Evolutionary conservation across 1,140 invertebrate species (phyloP), one percentile per base, ranked within the genome.

Genomic region (Diorhabda sublineata): DNA sequence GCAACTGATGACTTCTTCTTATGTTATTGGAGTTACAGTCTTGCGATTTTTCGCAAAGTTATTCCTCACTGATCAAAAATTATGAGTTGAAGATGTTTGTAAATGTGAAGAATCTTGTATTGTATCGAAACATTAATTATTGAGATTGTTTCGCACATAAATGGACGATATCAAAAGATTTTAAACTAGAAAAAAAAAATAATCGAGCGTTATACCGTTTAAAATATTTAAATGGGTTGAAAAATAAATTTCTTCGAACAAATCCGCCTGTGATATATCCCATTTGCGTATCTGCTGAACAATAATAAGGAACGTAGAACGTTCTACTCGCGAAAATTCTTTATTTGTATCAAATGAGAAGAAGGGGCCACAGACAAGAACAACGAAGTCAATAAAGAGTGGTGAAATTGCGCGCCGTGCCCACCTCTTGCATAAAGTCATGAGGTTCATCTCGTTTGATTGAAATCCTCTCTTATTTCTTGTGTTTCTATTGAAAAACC

Each of bases 381-480:
- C 58, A 71, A 47, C 66, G 68, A 68, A 71, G 70, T 71, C 70
- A 71, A 71, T 71, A 71, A 71, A 58, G 67, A 71, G 70, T 68
- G 64, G 66, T 68, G 67, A 64, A 71, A 71, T 68, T 71, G 70
- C 70, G 63, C 63, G 58, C 66, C 11, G 42, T 67, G 65, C 75
- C 75, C 75, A 79, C 75, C 78, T 79, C 73, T 76, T 79, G 78
- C 78, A 79, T 79, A 79, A 79, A 79, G 78, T 78, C 78, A 79
- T 79, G 77, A 79, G 65, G 77, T 78, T 79, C 78, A 77, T 79
- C 78, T 78, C 76, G 77, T 78, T 79, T 79, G 78, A 79, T 79
- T 79, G 78, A 78, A 79, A 79, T 78, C 78, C 78, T 74, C 78
- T 78, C 77, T 77, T 78, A 78, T 78, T 67, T 78, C 77, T 77